Evolutionary conservation across 2,888 invertebrate genomes (phyloP).

Genomic region (Priocnemis perturbator): DNA sequence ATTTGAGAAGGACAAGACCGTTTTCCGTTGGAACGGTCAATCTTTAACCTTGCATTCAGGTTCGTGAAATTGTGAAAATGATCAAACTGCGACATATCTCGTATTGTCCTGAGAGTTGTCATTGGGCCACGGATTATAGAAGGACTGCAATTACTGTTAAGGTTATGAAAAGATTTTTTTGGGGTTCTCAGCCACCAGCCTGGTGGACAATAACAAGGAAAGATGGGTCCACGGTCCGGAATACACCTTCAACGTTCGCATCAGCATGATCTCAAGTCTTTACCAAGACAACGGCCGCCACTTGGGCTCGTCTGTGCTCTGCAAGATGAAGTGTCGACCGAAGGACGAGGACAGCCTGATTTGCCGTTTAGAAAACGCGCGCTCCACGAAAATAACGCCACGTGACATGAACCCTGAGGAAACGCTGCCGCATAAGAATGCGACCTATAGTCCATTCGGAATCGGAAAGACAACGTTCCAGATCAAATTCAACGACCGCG

Average conservation of each 20-base stretch:
- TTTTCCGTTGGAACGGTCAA: too few relatives aligned
- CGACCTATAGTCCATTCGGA: slow-evolving; percentile 37
- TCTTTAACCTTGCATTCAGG: too few relatives aligned
- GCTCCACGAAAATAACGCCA: slow-evolving; percentile 57
- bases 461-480: slow-evolving; percentile 55
- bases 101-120: too few relatives aligned
- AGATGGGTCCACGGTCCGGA: slow-evolving; percentile 60
- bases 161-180: too few relatives aligned
- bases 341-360: slow-evolving; percentile 27
- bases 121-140: too few relatives aligned
- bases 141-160: too few relatives aligned
- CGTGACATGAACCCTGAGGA: slow-evolving; percentile 21
- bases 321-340: slow-evolving; percentile 53
- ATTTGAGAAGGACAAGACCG: too few relatives aligned
- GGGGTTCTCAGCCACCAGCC: too few relatives aligned
- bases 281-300: slow-evolving; percentile 33
- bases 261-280: slow-evolving; percentile 45
- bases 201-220: not conserved
- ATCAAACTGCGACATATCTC: too few relatives aligned
- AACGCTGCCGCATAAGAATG: slow-evolving; percentile 20
- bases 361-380: slow-evolving; percentile 48
- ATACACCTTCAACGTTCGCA: slow-evolving; percentile 60
- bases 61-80: too few relatives aligned
- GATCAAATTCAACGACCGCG: slow-evolving; percentile 53
- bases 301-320: slow-evolving; percentile 26